Percentiles rank a stretch among this genome's conserved stretches.
These are phyloP conservation scores for Andrena camellia DNA, from an alignment of 2,888 invertebrate genomes.

Conservation along the genomic window DNA sequence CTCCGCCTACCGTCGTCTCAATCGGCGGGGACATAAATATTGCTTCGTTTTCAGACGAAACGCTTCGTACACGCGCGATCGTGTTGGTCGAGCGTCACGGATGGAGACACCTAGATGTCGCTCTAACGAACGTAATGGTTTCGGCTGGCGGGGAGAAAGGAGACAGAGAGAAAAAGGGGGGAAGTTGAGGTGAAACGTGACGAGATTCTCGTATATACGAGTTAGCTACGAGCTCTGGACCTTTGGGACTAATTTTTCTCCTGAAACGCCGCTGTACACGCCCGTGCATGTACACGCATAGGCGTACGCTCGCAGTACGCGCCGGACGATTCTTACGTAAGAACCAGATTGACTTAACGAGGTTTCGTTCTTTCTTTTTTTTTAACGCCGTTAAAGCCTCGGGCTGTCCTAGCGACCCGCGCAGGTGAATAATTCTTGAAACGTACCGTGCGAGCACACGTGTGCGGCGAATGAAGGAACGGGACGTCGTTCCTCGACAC, in stretches of 20 bases:
- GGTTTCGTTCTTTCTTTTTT: slow-evolving; percentile 19
- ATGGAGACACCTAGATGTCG: background rate
- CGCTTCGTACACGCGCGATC: background rate
- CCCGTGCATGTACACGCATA: slow-evolving; percentile 3
- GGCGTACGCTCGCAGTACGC: slow-evolving; percentile 4
- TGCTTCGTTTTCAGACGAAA: background rate
- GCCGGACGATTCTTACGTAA: slow-evolving; percentile 37
- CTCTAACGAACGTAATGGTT: background rate
- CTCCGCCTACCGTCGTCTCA: background rate
- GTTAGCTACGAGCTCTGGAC: background rate
- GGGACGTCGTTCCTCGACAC: slow-evolving; percentile 2
- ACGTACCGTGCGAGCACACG: background rate
- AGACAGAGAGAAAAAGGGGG: background rate
- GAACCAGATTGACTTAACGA: slow-evolving; percentile 23
- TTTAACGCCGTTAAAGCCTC: background rate
- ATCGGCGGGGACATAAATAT: background rate
- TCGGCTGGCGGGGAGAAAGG: background rate
- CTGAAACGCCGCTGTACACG: background rate
- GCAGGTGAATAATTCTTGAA: slow-evolving; percentile 20
- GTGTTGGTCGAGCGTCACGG: background rate
- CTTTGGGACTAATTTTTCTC: slow-evolving; percentile 27
- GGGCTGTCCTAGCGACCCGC: background rate
- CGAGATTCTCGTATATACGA: slow-evolving; percentile 7
- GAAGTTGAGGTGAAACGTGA: background rate
- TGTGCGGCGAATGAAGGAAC: background rate